Percentiles rank a stretch among this genome's conserved stretches.
Conservation (phyloP, 2,797 vertebrate genomes). For the Discoglossus pictus region DNA sequence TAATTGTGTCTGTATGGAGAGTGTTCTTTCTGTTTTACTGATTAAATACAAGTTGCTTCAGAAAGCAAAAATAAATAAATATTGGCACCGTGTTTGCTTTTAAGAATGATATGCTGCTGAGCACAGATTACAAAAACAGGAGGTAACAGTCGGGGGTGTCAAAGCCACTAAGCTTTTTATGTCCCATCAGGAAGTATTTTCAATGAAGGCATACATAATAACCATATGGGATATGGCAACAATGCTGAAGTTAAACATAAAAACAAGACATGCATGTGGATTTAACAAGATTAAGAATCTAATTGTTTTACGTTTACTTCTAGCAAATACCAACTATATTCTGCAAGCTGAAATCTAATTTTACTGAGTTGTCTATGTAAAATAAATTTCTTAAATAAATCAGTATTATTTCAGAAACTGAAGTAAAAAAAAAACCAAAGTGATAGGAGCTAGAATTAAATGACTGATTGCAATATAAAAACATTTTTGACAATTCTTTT, state of each 20-base stretch:
- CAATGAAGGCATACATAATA: slow-evolving; percentile 48
- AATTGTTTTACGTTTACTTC: slow-evolving; percentile 13
- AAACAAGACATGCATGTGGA: slow-evolving; percentile 3
- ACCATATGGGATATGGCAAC: slow-evolving; percentile 60
- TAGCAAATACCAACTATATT: too few relatives aligned
- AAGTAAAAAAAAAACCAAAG: too few relatives aligned
- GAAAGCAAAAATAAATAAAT: neutral
- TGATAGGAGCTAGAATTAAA: too few relatives aligned
- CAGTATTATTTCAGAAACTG: too few relatives aligned
- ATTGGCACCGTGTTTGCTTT: slow-evolving; percentile 11
- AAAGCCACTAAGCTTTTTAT: slow-evolving; percentile 54
- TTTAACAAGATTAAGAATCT: slow-evolving; percentile 9
- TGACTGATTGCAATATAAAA: too few relatives aligned
- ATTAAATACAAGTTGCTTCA: slow-evolving; percentile 9
- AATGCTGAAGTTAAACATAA: slow-evolving; percentile 58
- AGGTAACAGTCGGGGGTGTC: slow-evolving; percentile 46
- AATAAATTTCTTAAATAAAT: too few relatives aligned
- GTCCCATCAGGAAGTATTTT: slow-evolving; percentile 54
- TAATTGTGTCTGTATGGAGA: neutral
- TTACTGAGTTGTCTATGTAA: too few relatives aligned
- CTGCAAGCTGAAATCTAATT: too few relatives aligned
- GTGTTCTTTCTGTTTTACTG: neutral
- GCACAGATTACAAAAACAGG: slow-evolving; percentile 50
- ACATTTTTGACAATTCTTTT: too few relatives aligned
- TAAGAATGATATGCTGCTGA: slow-evolving; percentile 16